These are phyloP conservation scores for Phymanthus crucifer DNA, from an alignment of 92 coral and sea anemone genomes.

Conservation along the genomic window DNA sequence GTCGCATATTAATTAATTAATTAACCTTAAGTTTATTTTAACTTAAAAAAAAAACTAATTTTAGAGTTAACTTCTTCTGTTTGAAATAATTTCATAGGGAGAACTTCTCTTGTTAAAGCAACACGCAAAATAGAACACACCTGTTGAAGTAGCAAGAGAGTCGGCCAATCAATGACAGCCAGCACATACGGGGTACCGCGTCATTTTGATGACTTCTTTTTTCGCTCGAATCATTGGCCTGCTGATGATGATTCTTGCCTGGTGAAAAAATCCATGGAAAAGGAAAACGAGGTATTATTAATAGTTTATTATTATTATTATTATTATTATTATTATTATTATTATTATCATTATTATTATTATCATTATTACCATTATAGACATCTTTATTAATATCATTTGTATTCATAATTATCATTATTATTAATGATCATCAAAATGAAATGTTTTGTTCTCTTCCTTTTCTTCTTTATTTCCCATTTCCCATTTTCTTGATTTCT, in stretches of 20 bases:
- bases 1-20: too few relatives aligned
- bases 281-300: slow-evolving; percentile 26
- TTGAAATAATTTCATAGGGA: neutral
- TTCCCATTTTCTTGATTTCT: too few relatives aligned
- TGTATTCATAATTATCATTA: neutral
- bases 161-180: slow-evolving; percentile 38
- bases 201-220: slow-evolving; percentile 39
- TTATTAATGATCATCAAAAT: neutral
- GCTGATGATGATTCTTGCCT: slow-evolving; percentile 16
- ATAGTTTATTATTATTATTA: neutral
- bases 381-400: neutral
- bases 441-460: too few relatives aligned
- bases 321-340: neutral
- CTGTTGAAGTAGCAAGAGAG: neutral
- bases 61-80: too few relatives aligned
- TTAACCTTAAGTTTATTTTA: too few relatives aligned
- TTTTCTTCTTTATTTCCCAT: too few relatives aligned
- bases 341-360: neutral
- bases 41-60: too few relatives aligned
- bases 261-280: slow-evolving; percentile 20
- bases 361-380: neutral
- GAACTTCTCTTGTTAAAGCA: neutral
- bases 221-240: slow-evolving; percentile 30
- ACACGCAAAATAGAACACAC: neutral
- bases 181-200: slow-evolving; percentile 42